phyloP scores from a whole-genome alignment of 1,140 invertebrate genomes.

The Brachionus asplanchnoidis region DNA sequence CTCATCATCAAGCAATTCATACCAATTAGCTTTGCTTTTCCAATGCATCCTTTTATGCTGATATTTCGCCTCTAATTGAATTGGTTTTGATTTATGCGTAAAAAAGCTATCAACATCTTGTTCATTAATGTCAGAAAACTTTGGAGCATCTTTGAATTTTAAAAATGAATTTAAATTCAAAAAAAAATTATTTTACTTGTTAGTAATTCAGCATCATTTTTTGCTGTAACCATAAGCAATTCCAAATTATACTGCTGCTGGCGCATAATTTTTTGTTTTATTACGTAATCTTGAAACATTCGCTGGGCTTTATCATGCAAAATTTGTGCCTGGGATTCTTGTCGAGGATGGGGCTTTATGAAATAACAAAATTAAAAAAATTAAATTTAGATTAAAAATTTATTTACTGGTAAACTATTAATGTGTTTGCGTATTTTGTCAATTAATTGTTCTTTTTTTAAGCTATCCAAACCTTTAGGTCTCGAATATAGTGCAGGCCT shows the following conservation, averaged over 20 bases:
- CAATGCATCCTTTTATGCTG: not conserved
- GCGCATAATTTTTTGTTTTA: slow-evolving; percentile 5
- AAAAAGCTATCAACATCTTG: not conserved
- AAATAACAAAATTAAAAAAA: not conserved
- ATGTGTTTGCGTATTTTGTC: slow-evolving; percentile 34
- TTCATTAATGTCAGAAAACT: slow-evolving; percentile 2
- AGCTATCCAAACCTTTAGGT: not conserved
- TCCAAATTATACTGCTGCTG: slow-evolving; percentile 11
- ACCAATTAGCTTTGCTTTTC: slow-evolving; percentile 15
- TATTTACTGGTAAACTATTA: slow-evolving; percentile 28
- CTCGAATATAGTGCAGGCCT: not conserved
- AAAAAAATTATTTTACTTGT: not conserved
- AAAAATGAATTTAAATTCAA: not conserved
- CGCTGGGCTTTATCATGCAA: slow-evolving; percentile 20
- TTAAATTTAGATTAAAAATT: not conserved
- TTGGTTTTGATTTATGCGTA: slow-evolving; percentile 27
- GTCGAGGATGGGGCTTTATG: slow-evolving; percentile 11
- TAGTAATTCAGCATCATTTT: slow-evolving; percentile 31
- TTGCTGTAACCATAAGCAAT: not conserved
- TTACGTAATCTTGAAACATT: slow-evolving; percentile 30
- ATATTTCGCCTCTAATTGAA: slow-evolving; percentile 12
- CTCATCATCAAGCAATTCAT: slow-evolving; percentile 6
- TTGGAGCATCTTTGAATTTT: slow-evolving; percentile 11
- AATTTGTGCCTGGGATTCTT: not conserved
- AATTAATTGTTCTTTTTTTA: not conserved